Percentiles rank a stretch among this genome's conserved stretches.
Conservation (phyloP, 2,113 vertebrate species). For the Atractosteus spatula region DNA sequence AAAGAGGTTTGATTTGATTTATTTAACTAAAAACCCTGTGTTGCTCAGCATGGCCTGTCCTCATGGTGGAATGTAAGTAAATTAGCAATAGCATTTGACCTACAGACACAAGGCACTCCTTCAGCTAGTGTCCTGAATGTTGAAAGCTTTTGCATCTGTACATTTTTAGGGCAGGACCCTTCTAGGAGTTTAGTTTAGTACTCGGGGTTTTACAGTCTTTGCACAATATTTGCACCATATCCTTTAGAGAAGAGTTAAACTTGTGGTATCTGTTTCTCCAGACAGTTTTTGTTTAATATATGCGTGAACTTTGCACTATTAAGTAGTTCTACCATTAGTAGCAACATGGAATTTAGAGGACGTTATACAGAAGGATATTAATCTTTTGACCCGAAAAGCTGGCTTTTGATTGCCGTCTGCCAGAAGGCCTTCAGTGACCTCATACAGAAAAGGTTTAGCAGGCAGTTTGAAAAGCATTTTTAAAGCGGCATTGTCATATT, state of each 20-base stretch:
- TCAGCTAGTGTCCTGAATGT: background rate
- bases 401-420: slow-evolving; percentile 38
- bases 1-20: background rate
- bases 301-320: background rate
- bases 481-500: slow-evolving; percentile 61
- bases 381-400: slow-evolving; percentile 40
- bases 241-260: background rate
- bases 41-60: slow-evolving; percentile 6
- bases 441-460: slow-evolving; percentile 39
- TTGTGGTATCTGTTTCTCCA: background rate
- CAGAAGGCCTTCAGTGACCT: slow-evolving; percentile 59
- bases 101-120: background rate
- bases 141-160: background rate
- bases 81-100: slow-evolving; percentile 15
- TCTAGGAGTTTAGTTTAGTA: background rate
- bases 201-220: background rate
- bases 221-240: background rate
- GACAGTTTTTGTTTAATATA: background rate
- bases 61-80: slow-evolving; percentile 1
- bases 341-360: background rate
- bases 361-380: slow-evolving; percentile 14
- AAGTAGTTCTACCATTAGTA: background rate
- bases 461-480: slow-evolving; percentile 37
- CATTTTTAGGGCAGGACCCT: too few relatives aligned
- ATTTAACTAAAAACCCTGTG: background rate